These are phyloP conservation scores for Chaenodraco wilsoni DNA, from an alignment of 2,797 vertebrate genomes.

Conservation along the genomic window DNA sequence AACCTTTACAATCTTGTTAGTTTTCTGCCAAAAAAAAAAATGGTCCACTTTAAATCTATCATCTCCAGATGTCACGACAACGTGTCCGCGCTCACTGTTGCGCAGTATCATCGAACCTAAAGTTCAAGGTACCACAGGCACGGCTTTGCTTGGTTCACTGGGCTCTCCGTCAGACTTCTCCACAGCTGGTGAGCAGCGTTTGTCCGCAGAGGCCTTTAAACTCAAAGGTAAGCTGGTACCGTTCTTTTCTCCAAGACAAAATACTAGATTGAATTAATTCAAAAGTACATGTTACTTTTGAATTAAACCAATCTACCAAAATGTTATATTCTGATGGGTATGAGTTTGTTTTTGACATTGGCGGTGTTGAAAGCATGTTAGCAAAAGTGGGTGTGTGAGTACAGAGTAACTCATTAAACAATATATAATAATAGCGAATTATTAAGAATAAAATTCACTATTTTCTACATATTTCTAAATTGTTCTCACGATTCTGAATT, in stretches of 20 bases:
- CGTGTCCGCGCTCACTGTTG: conserved; percentile 70
- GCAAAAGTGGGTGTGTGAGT: not conserved
- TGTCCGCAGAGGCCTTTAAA: conserved; percentile 14
- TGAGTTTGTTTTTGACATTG: not conserved
- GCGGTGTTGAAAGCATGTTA: not conserved
- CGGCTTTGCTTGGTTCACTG: conserved; percentile 8
- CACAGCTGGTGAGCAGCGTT: conserved; percentile 3
- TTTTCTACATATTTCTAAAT: not conserved
- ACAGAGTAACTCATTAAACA: not conserved
- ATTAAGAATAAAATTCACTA: not conserved
- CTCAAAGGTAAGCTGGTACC: conserved; percentile 47
- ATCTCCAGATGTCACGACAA: conserved; percentile 63
- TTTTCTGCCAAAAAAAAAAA: conserved; percentile 44
- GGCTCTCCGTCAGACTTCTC: conserved; percentile 42
- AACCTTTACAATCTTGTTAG: conserved; percentile 53
- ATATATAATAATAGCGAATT: not conserved
- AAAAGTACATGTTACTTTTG: not conserved
- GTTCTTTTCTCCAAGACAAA: rapidly evolving
- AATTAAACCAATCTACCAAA: not conserved
- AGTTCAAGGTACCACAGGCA: conserved; percentile 70
- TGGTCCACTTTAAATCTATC: conserved; percentile 51
- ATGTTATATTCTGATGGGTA: not conserved
- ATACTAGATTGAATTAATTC: not conserved
- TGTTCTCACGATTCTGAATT: not conserved
- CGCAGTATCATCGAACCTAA: conserved; percentile 69